These are phyloP conservation scores for Rhopalosiphum nymphaeae DNA, from an alignment of 2,888 invertebrate genomes.

Conservation along the genomic window DNA sequence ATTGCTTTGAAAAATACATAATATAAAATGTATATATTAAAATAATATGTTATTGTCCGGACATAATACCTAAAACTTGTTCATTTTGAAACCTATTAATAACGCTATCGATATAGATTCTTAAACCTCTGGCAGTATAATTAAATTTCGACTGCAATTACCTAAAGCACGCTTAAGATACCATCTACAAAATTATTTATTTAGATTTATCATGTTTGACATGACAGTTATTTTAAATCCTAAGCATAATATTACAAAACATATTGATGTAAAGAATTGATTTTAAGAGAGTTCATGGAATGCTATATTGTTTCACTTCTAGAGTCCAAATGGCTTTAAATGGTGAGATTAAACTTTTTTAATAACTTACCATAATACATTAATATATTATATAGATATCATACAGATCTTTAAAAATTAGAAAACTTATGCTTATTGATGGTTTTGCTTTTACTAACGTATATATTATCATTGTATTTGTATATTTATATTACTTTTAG, in stretches of 20 bases:
- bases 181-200: conserved; percentile 38
- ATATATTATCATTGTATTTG: not conserved
- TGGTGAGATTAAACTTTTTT: conserved; percentile 61
- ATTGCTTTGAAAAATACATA: conserved; percentile 44
- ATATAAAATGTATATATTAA: conserved; percentile 32
- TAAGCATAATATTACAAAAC: conserved; percentile 40
- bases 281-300: conserved; percentile 53
- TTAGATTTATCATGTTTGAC: conserved; percentile 36
- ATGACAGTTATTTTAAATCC: conserved; percentile 10
- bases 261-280: conserved; percentile 47
- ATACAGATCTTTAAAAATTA: not conserved
- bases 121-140: conserved; percentile 1
- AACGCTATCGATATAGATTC: conserved; percentile 5
- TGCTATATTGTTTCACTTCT: conserved; percentile 53
- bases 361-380: conserved; percentile 40
- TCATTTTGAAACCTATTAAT: conserved; percentile 48
- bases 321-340: conserved; percentile 62
- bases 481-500: not conserved
- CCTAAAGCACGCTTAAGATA: conserved; percentile 65
- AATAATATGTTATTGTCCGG: conserved; percentile 6
- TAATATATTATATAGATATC: not conserved
- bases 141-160: conserved; percentile 26
- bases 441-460: conserved; percentile 52
- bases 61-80: conserved; percentile 20
- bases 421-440: conserved; percentile 38